Evolutionary conservation across 2,113 vertebrate species (phyloP).

Genomic region (Scytalopus superciliaris): DNA sequence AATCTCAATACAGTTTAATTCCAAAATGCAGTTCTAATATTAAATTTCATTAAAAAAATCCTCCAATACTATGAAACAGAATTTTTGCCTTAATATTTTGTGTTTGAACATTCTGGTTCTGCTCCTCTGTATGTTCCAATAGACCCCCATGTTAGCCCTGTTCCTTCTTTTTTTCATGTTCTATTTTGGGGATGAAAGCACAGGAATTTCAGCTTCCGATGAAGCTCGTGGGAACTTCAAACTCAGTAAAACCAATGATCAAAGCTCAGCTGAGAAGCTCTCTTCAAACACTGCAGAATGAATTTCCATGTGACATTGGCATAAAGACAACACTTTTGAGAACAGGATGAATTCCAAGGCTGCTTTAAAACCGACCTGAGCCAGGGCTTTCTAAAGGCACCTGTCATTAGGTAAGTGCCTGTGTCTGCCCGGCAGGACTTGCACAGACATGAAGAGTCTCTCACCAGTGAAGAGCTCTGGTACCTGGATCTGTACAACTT

Average conservation of each 20-base stretch:
- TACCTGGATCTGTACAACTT: background rate
- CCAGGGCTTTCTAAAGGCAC: background rate
- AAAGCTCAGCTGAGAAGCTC: background rate
- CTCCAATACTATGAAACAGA: rapidly evolving
- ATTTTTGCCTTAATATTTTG: background rate
- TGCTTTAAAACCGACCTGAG: background rate
- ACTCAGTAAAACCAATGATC: background rate
- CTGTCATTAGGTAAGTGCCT: background rate
- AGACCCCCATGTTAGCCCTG: rapidly evolving
- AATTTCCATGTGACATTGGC: background rate
- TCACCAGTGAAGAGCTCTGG: background rate
- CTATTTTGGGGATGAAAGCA: background rate
- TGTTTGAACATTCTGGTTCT: background rate
- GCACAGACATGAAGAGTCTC: background rate
- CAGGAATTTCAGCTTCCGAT: background rate
- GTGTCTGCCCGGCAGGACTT: background rate
- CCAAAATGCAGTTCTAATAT: background rate
- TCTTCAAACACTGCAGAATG: background rate
- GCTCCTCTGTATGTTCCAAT: background rate
- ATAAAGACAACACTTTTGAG: background rate
- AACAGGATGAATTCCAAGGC: background rate
- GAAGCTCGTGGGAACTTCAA: background rate
- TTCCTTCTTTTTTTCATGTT: background rate
- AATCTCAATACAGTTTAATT: background rate
- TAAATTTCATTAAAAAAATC: background rate